Conservation (phyloP, 1,140 invertebrate genomes). For the Macrosteles quadrilineatus region DNA sequence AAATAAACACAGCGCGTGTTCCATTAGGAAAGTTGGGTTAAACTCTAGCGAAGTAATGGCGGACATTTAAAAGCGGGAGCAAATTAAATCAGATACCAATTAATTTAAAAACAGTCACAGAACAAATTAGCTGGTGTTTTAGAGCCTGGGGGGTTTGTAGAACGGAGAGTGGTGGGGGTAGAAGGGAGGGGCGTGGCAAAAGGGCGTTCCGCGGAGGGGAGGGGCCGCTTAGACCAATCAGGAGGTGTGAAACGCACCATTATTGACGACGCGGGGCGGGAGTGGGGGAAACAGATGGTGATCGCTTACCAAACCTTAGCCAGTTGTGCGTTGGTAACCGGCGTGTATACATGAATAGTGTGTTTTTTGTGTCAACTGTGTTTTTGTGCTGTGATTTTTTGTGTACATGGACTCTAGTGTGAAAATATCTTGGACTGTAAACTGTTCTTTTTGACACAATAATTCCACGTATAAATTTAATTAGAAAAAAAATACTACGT, state of each 20-base stretch:
- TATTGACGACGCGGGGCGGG: neutral
- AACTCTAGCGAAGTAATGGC: constrained; percentile 8
- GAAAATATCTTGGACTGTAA: no score
- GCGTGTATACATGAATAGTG: neutral
- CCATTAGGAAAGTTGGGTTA: constrained; percentile 22
- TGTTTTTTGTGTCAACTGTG: no score
- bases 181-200: neutral
- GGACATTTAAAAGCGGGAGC: constrained; percentile 19
- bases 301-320: neutral
- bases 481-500: no score
- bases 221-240: neutral
- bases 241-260: neutral
- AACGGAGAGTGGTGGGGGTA: neutral
- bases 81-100: constrained; percentile 24
- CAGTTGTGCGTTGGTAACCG: neutral
- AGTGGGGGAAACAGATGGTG: neutral
- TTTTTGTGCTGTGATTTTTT: no score
- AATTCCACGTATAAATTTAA: no score
- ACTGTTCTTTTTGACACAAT: no score
- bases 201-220: neutral
- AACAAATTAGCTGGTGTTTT: constrained; percentile 23
- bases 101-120: constrained; percentile 25
- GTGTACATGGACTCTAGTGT: no score
- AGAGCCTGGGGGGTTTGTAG: neutral
- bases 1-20: no score